Evolutionary conservation across 2,113 vertebrate species (phyloP), one percentile per base, ranked within the genome.

Genomic region (Dipodomys merriami): DNA sequence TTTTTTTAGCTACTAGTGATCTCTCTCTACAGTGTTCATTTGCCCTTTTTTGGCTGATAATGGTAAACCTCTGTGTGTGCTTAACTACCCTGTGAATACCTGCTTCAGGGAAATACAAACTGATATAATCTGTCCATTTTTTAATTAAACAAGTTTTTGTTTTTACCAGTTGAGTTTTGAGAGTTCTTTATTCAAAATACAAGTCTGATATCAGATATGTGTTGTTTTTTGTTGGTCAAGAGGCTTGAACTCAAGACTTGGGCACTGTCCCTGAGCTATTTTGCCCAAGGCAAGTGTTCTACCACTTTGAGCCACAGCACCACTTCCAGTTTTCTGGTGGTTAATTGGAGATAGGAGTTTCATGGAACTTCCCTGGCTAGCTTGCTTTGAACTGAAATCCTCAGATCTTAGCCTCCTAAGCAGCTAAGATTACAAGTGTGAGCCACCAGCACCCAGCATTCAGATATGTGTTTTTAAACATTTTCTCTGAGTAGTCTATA

Each of bases 111-210:
- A 90, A 60, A 78, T 67, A 33, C 49, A 64, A 60, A 16, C 20
- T 49, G 1, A 0, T 6, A 6, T 7, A 78, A 46, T 71, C 87
- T 68, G 44, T 6, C 64, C 64, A 79, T 77, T 84, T 90, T 79
- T 77, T 57, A 91, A 73, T 16, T 68, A 6, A 89, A 91, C 29
- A 64, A 6, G 33, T 85, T 90, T 82, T 71, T 73, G 78, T n/a
- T 46, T 8, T 16, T 16, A 57, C 0, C 53, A 57, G 13, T 39
- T 44, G 49, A 35, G 33, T 44, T 78, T 83, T 79, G 23, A 81
- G 76, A 72, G 25, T 27, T 88, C 33, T 80, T 65, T 64, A 64
- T 35, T 83, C 83, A 65, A 60, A 29, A 65, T 27, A 60, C 4
- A 69, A 86, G 57, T 77, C 67, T 73, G 84, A 30, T 30, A 29